Base-by-base conservation (phyloP, 2,797 vertebrate species). In the Fistularia tabacaria region DNA sequence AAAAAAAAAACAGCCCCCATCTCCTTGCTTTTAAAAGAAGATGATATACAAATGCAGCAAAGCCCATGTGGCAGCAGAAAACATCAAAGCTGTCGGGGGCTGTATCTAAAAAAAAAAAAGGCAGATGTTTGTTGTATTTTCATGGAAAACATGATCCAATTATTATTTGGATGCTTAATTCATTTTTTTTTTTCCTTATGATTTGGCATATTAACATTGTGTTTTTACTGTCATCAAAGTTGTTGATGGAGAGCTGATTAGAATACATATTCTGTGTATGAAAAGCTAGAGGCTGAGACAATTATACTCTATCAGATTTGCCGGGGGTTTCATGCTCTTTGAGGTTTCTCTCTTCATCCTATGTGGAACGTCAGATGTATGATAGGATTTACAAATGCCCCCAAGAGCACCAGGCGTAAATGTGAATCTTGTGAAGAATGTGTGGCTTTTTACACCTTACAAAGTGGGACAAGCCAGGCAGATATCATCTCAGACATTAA, bases 301-400 rank as follows among this genome's bases (percentile, higher is more conserved):
- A 76, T 76, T 76, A 58, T 66, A 66, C 44, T 65, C 81, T 56
- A 82, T 84, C 81, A 71, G 14, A 75, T 85, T 83, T 82, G 60
- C 66, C 72, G 73, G 56, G 54, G 58, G 62, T 76, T 80, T 77
- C 73, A 74, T 80, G 79, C 67, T 81, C 51, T 55, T 1, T 62
- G 68, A 68, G 44, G 69, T 74, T 72, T 61, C 67, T 72, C 69
- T 75, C 73, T 74, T 70, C 68, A 76, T 79, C 68, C 63, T 69
- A 50, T 64, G 71, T 74, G 76, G 71, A 85, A 77, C 74, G 41
- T 78, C 76, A 74, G 73, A 81, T 67, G 57, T 73, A 57, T 78
- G 73, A 85, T 84, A 78, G 74, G 82, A 81, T 46, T 86, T 85
- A 79, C 44, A 9, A 9, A 75, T 78, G 68, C 69, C 81, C 71